Evolutionary conservation across 2,888 invertebrate species (phyloP), one percentile per base, ranked within the genome.

Genomic region (Scrobipalpa costella): DNA sequence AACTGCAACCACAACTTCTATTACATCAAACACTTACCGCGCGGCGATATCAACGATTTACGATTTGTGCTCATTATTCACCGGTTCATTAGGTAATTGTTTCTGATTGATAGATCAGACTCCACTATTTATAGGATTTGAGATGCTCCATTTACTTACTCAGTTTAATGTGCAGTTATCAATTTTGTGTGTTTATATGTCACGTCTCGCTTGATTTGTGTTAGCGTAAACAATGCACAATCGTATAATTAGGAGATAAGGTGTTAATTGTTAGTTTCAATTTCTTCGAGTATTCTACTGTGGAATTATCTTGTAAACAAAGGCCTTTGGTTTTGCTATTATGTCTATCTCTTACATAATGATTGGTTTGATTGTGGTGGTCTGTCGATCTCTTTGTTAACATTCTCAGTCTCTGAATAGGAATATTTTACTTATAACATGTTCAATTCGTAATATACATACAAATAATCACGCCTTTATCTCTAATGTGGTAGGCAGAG

Each of bases 61-160:
- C 70, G 72, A 70, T 72, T 71, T 71, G 74, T 71, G 71, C 75
- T 73, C 71, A 74, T 77, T 76, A 69, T 59, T 64, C 67, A 67
- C 73, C 63, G 64, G 65, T 63, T 33, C 63, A 72, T 77, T 76
- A 67, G 66, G 74, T 74, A 75, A 76, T 68, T 65, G 63, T 66
- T 63, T 67, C 68, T 77, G 75, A 78, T 74, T 74, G 73, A 79
- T 76, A 67, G 69, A 34, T 55, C 67, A 65, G 64, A 63, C 38
- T 44, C 6, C 21, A 50, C 40, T 55, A 61, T 40, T 63, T 63
- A 60, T 60, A 49, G 49, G 21, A 49, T 60, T 60, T 9, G 27
- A 27, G 60, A 60, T 60, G 60, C 60, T 60, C 49, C 17, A 60
- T 60, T 60, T 59, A 59, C 44, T 34, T 27, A n/a, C 52, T 13